Percentiles rank a stretch among this genome's conserved stretches.
Conservation (phyloP, 92 coral and sea anemone species). For the Palythoa heliodiscus region DNA sequence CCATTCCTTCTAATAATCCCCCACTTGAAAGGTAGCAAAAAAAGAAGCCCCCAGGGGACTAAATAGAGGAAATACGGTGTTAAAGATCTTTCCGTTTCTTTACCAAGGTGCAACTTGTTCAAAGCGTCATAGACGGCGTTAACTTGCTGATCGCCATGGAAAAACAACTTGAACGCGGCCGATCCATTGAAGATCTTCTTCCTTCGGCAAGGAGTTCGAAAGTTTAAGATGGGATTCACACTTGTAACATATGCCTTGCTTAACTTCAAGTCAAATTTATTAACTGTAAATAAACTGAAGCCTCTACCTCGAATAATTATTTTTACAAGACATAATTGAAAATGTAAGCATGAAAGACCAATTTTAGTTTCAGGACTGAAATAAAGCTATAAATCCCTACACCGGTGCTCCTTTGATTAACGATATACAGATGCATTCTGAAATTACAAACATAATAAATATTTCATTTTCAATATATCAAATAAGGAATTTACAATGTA, state of each 20-base stretch:
- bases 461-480: no score
- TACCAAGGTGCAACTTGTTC: conserved; percentile 62
- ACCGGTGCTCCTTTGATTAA: no score
- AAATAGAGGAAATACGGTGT: no score
- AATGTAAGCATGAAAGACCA: neutral
- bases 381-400: no score
- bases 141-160: conserved; percentile 64
- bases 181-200: conserved; percentile 59
- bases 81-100: neutral
- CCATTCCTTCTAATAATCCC: no score
- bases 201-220: conserved; percentile 35
- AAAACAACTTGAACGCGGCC: conserved; percentile 59
- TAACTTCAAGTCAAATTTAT: neutral
- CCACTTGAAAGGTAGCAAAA: no score
- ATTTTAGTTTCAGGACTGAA: neutral
- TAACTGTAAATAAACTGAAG: neutral
- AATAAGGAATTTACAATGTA: no score
- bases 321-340: neutral
- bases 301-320: neutral
- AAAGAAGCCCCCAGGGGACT: no score
- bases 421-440: no score
- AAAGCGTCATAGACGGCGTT: conserved; percentile 67
- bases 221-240: neutral
- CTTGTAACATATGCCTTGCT: neutral
- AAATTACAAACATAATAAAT: no score